Evolutionary conservation across 37 sponge, comb jelly and placozoan genomes (phyloP).

Genomic region (Ephydatia muelleri): DNA sequence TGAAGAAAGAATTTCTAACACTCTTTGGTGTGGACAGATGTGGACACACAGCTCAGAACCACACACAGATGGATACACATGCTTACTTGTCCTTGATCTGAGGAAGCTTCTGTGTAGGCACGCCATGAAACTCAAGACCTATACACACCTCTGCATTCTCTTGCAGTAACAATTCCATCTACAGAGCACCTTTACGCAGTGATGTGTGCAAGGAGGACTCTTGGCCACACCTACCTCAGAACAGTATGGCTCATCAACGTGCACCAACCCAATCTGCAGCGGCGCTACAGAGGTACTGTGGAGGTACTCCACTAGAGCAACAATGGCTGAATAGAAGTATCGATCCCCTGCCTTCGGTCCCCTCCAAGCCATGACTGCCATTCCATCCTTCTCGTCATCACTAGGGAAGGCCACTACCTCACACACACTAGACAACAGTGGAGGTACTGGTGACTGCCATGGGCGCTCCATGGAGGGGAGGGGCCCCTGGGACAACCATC

Average conservation of each 20-base stretch:
- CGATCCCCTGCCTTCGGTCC: conserved; percentile 67
- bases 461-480: conserved; percentile 80
- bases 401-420: conserved; percentile 65
- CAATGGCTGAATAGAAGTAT: conserved; percentile 49
- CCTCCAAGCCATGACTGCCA: conserved; percentile 70
- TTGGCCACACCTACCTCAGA: conserved; percentile 38
- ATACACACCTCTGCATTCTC: conserved; percentile 65
- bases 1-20: conserved; percentile 37
- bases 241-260: conserved; percentile 63
- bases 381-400: conserved; percentile 73
- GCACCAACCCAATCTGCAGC: conserved; percentile 79
- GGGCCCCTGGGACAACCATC: conserved; percentile 32
- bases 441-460: conserved; percentile 79
- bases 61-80: not conserved
- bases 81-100: conserved; percentile 44
- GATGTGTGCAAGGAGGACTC: too few relatives aligned
- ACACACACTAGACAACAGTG: conserved; percentile 31
- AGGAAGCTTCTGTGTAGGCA: conserved; percentile 67
- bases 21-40: conserved; percentile 21
- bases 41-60: not conserved
- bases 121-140: conserved; percentile 56
- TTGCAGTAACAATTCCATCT: conserved; percentile 52
- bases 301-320: conserved; percentile 71
- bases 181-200: too few relatives aligned
- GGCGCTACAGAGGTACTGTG: conserved; percentile 92